Base-by-base conservation (phyloP, 2,113 vertebrate genomes). In the Rhagologus leucostigma region DNA sequence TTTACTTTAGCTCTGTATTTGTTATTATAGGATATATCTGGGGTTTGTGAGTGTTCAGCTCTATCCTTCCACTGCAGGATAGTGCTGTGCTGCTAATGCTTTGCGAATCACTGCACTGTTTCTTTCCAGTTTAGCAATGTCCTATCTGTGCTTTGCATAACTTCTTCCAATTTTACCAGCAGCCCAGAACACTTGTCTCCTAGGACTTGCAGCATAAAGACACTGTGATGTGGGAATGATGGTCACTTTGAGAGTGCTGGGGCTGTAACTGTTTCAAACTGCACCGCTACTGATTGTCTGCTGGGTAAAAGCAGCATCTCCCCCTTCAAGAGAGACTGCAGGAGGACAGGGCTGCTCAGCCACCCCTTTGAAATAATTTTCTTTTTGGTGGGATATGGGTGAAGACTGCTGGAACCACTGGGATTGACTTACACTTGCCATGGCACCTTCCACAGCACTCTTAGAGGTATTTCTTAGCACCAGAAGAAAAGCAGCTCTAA, bases 1-100 rank as follows among this genome's bases (percentile, higher is more conserved):
- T 95, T 91, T 76, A 70, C 90, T 95, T 87, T 33, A 93, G 88
- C 47, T 86, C 73, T 81, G 30, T 89, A 88, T 91, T 96, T 96
- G 88, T 96, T 96, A 75, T 93, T 94, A 75, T 49, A 89, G 88
- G 64, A 81, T 86, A 71, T 84, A 88, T 73, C 79, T 60, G 73
- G 44, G 39, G 30, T 92, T 93, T 83, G 76, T 63, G 76, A 86
- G 57, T 11, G 62, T 84, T 87, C 69, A 56, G 44, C 44, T 93
- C 90, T 86, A 50, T 63, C 33, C 74, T 21, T 84, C 39, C 53
- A 22, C 49, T 57, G 56, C 73, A 87, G 76, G 56, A 49, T 7
- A 91, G 18, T 12, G 44, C 39, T 50, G 60, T 59, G 60, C 59
- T 90, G 60, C 57, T 91, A 94, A 91, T 79, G 91, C 80, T 84